Conservation (phyloP, 2,113 vertebrate species). For the Pteropus alecto region DNA sequence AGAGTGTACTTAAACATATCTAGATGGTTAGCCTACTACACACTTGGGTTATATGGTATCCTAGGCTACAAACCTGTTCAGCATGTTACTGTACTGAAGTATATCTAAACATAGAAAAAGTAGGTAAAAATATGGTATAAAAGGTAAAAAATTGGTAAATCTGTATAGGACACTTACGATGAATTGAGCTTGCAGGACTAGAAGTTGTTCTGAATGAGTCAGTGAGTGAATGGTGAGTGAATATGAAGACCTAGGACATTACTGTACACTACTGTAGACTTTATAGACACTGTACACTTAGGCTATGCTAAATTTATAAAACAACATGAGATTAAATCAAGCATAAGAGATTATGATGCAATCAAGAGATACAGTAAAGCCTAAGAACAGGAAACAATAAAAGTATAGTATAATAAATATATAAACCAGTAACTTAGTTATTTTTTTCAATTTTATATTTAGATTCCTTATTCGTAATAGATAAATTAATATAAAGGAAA, state of each 20-base stretch:
- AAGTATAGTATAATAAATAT: neutral
- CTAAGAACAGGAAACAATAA: neutral
- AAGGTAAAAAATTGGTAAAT: neutral
- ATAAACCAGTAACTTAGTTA: neutral
- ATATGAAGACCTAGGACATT: neutral
- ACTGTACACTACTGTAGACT: neutral
- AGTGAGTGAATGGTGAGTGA: neutral
- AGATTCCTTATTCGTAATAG: no score
- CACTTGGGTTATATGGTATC: neutral
- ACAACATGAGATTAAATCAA: neutral
- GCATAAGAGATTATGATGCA: neutral
- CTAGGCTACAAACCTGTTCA: neutral
- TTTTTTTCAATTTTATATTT: no score
- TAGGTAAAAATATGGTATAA: neutral
- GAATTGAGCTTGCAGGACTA: neutral
- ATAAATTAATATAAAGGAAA: no score
- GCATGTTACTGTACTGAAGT: neutral
- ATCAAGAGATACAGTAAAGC: neutral
- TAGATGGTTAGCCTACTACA: neutral
- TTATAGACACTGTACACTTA: neutral
- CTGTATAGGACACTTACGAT: neutral
- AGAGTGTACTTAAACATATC: neutral
- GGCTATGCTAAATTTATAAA: neutral
- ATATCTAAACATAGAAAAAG: neutral
- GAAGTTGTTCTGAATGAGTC: neutral